Percentiles rank a stretch among this genome's conserved stretches.
phyloP scores from a whole-genome alignment of 2,797 vertebrate genomes.

The Halcyon chelicuti region DNA sequence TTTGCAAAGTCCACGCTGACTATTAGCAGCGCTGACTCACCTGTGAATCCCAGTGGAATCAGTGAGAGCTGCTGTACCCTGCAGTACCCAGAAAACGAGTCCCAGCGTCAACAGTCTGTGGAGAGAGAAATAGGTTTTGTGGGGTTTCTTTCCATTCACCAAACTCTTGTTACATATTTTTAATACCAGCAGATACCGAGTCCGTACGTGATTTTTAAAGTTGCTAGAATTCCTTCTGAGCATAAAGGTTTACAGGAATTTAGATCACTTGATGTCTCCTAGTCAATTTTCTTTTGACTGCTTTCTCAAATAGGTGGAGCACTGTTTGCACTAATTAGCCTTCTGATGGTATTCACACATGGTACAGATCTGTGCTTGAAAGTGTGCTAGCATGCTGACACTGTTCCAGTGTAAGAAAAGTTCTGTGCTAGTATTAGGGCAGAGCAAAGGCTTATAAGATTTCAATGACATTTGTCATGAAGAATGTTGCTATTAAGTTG shows the following conservation, averaged over 20 bases:
- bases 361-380: constrained; percentile 74
- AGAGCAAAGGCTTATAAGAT: constrained; percentile 54
- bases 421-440: constrained; percentile 87
- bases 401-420: constrained; percentile 82
- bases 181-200: neutral
- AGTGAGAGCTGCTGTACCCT: neutral
- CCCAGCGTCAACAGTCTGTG: neutral
- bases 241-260: neutral
- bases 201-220: neutral
- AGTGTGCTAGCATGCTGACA: constrained; percentile 77
- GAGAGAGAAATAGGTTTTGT: neutral
- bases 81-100: neutral
- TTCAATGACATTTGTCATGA: constrained; percentile 62
- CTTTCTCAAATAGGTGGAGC: neutral
- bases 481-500: constrained; percentile 20
- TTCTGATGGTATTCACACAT: constrained; percentile 74
- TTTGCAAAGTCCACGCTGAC: neutral
- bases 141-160: neutral
- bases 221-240: neutral
- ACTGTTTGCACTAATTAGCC: neutral
- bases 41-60: neutral
- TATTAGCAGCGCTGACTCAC: neutral
- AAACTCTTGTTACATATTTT: neutral
- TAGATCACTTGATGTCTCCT: neutral
- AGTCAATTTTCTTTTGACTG: neutral